Conservation (phyloP, 2,888 invertebrate genomes). For the Brachylomia viminalis region DNA sequence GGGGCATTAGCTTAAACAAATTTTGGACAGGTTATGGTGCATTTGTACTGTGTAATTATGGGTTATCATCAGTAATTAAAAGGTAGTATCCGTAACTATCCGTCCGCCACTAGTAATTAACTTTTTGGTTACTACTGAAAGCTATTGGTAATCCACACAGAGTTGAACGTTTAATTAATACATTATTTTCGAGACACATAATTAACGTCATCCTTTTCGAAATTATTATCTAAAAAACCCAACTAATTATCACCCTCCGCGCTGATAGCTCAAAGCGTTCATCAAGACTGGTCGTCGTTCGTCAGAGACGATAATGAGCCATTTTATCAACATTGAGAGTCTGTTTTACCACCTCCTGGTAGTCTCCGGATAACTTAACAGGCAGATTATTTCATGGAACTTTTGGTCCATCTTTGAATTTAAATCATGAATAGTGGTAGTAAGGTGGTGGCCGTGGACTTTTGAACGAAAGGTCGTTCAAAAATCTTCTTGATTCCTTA, state of each 20-base stretch:
- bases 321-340: too few species aligned
- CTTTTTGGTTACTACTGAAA: neutral
- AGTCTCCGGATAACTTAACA: neutral
- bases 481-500: neutral
- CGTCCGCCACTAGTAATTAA: neutral
- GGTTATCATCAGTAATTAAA: neutral
- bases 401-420: neutral
- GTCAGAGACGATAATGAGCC: neutral
- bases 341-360: too few species aligned
- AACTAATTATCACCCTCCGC: neutral
- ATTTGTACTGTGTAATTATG: constrained; percentile 3
- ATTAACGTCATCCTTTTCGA: neutral
- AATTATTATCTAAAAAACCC: neutral
- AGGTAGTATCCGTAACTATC: neutral
- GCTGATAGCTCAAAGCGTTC: neutral
- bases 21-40: neutral
- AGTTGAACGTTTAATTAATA: neutral
- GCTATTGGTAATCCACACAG: neutral
- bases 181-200: neutral
- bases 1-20: constrained; percentile 5
- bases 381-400: neutral
- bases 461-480: too few species aligned
- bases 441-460: too few species aligned
- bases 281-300: neutral
- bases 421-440: neutral